Percentiles rank a stretch among this genome's conserved stretches.
These are phyloP conservation scores for Phylloscopus trochilus DNA, from an alignment of 2,113 vertebrate genomes.

Conservation along the genomic window DNA sequence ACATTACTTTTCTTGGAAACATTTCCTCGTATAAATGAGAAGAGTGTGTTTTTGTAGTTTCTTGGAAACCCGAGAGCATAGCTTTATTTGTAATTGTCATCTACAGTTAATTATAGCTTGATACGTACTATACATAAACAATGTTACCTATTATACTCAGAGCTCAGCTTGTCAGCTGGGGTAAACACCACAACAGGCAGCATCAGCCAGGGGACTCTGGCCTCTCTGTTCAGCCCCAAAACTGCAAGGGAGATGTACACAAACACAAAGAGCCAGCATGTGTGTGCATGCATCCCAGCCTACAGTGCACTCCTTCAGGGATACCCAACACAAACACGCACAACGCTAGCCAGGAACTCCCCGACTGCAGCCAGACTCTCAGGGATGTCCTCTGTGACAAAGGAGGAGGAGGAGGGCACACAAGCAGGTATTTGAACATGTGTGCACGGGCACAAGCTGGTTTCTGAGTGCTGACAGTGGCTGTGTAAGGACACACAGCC, in stretches of 20 bases:
- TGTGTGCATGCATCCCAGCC: neutral
- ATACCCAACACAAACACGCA: neutral
- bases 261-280: neutral
- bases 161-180: neutral
- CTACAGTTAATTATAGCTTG: slow-evolving; percentile 73
- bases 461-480: neutral
- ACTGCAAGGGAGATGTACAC: neutral
- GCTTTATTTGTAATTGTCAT: slow-evolving; percentile 76
- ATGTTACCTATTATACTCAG: slow-evolving; percentile 42
- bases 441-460: rapidly evolving
- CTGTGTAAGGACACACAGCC: neutral
- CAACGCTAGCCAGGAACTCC: neutral
- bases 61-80: slow-evolving; percentile 73
- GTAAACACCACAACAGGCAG: neutral
- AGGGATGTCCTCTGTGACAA: neutral
- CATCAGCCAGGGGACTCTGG: neutral
- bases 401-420: neutral
- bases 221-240: neutral
- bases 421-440: neutral
- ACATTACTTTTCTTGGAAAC: slow-evolving; percentile 76
- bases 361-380: neutral
- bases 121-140: slow-evolving; percentile 57
- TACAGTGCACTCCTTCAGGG: neutral
- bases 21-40: slow-evolving; percentile 66
- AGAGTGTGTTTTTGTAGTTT: slow-evolving; percentile 71